Conservation (phyloP, 2,113 vertebrate species). For the Spermophilus dauricus region DNA sequence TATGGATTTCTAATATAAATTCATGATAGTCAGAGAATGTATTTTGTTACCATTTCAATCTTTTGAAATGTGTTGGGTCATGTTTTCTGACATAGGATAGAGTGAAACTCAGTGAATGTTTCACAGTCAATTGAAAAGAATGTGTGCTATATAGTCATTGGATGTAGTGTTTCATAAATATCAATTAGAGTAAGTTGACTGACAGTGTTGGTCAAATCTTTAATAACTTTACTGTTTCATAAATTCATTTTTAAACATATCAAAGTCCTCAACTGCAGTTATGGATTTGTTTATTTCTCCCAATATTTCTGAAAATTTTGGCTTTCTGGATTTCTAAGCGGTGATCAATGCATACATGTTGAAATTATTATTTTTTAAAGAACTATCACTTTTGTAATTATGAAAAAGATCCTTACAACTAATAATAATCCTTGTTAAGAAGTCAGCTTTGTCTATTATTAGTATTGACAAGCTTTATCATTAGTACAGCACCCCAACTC, state of each 20-base stretch:
- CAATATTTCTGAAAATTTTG: not conserved
- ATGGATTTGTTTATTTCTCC: not conserved
- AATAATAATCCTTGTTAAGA: not conserved
- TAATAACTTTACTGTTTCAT: not conserved
- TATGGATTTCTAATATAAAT: not conserved
- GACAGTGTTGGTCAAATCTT: not conserved
- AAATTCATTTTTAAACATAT: not conserved
- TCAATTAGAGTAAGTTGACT: not conserved
- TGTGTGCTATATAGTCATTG: not conserved
- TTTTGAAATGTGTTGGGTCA: not conserved
- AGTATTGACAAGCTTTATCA: not conserved
- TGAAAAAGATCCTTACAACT: not conserved
- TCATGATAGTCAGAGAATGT: not conserved
- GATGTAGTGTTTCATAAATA: not conserved
- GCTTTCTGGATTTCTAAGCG: not conserved
- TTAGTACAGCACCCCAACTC: not conserved
- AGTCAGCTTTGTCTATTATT: not conserved
- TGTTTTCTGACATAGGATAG: not conserved
- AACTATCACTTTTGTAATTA: not conserved
- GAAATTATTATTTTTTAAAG: not conserved
- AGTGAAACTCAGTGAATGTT: not conserved
- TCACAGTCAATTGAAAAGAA: not conserved
- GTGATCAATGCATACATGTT: not conserved
- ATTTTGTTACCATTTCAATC: not conserved
- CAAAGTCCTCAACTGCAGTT: not conserved